A percentile compares a stretch with the other conserved stretches of the same genome.
phyloP scores from a whole-genome alignment of 1,140 invertebrate genomes.

The Drosophila baimaii region DNA sequence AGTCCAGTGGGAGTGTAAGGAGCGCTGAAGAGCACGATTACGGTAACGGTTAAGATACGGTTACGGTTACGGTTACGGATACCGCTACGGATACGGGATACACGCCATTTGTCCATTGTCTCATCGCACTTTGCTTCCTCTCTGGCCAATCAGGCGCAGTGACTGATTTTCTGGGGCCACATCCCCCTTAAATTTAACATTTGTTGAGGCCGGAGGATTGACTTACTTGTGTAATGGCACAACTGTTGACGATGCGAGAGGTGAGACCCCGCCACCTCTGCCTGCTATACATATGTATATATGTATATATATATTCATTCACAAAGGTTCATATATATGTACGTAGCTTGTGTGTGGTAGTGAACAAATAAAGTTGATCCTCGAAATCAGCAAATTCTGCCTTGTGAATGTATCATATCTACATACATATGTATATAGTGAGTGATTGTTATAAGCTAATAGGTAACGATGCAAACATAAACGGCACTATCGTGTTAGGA shows the following conservation, averaged over 20 bases:
- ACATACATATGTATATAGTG: no score
- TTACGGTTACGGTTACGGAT: constrained; percentile 15
- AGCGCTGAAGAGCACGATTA: constrained; percentile 2
- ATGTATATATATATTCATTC: not conserved
- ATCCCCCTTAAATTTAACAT: constrained; percentile 13
- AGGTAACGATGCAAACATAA: not conserved
- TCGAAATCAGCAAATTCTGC: not conserved
- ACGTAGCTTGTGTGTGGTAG: not conserved
- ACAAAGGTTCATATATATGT: not conserved
- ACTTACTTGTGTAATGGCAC: constrained; percentile 46
- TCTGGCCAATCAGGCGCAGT: constrained; percentile 58
- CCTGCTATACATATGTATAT: constrained; percentile 1
- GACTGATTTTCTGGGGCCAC: constrained; percentile 40
- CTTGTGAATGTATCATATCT: not conserved
- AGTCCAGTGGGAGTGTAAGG: constrained; percentile 18
- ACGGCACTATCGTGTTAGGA: not conserved
- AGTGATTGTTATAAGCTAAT: not conserved
- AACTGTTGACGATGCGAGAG: constrained; percentile 41
- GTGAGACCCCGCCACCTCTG: constrained; percentile 14
- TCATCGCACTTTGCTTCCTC: constrained; percentile 8
- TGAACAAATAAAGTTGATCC: not conserved
- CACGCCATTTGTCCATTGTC: constrained; percentile 58
- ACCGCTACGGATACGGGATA: constrained; percentile 25
- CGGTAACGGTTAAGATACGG: constrained; percentile 10
- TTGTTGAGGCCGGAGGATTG: constrained; percentile 14